phyloP scores from a whole-genome alignment of 2,888 invertebrate species.

The Cryptocephalus primarius region DNA sequence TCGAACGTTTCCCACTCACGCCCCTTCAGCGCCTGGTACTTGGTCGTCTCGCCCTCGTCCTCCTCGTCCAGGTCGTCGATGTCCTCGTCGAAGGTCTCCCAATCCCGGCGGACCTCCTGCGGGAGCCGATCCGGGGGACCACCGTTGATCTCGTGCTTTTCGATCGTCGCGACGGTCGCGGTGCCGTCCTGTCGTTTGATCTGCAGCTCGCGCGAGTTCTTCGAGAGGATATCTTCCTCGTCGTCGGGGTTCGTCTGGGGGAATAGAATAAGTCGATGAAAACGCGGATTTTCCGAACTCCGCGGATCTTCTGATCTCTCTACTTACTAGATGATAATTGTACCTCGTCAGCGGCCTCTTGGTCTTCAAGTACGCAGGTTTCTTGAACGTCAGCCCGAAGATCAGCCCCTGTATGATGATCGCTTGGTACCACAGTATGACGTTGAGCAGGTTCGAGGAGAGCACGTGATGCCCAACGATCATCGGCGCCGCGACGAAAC shows the following conservation, averaged over 20 bases:
- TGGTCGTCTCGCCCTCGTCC: slow-evolving; percentile 6
- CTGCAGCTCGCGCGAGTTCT: slow-evolving; percentile 28
- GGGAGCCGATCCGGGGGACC: not conserved
- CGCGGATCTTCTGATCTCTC: too few relatives aligned
- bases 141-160: slow-evolving; percentile 14
- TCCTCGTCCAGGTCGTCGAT: slow-evolving; percentile 14
- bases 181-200: slow-evolving; percentile 22
- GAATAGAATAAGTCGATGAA: not conserved
- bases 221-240: slow-evolving; percentile 48
- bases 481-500: slow-evolving; percentile 44
- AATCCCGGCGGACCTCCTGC: slow-evolving; percentile 8
- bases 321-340: slow-evolving; percentile 26
- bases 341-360: slow-evolving; percentile 15
- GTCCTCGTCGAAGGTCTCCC: slow-evolving; percentile 26
- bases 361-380: slow-evolving; percentile 41
- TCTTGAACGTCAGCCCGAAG: slow-evolving; percentile 41
- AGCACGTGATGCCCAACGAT: slow-evolving; percentile 42
- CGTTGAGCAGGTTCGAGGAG: slow-evolving; percentile 32
- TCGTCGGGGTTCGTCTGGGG: slow-evolving; percentile 25
- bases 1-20: slow-evolving; percentile 21
- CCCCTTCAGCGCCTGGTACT: slow-evolving; percentile 16
- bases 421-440: slow-evolving; percentile 47
- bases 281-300: too few relatives aligned
- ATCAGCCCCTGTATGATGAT: slow-evolving; percentile 47
- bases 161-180: slow-evolving; percentile 15